Conservation (phyloP, 2,888 invertebrate species). For the Diabrotica balteata region DNA sequence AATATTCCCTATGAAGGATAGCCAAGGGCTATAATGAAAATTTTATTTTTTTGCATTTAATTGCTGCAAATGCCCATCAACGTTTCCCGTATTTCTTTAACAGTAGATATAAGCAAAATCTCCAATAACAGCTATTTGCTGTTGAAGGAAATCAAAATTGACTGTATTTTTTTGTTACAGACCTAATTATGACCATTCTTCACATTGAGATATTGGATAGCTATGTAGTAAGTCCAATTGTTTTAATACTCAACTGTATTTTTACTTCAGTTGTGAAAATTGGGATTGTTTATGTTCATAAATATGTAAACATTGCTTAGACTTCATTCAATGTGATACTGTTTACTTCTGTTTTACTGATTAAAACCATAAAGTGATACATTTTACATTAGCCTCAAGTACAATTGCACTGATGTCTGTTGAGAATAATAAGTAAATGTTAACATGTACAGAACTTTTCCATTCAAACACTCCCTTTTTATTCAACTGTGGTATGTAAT, state of each 20-base stretch:
- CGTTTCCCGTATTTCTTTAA: conserved; percentile 23
- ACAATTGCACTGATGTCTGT: too few species aligned
- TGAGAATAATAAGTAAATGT: too few species aligned
- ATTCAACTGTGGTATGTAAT: too few species aligned
- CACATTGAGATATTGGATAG: conserved; percentile 58
- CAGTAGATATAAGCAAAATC: conserved; percentile 7
- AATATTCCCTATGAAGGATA: conserved; percentile 38
- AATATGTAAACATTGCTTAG: conserved; percentile 10
- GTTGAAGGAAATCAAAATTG: conserved; percentile 11
- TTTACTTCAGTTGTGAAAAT: background rate
- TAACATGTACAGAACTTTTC: too few species aligned
- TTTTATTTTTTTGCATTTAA: conserved; percentile 40
- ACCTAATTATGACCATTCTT: conserved; percentile 55
- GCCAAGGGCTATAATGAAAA: conserved; percentile 52
- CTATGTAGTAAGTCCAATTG: conserved; percentile 67
- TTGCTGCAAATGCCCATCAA: conserved; percentile 36
- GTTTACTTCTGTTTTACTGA: too few species aligned
- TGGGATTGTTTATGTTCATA: background rate
- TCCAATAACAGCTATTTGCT: background rate
- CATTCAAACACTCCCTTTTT: too few species aligned
- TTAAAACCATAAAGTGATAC: too few species aligned
- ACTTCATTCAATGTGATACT: background rate
- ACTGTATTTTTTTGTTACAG: conserved; percentile 52
- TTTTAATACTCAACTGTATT: conserved; percentile 16
- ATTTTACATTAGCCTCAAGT: too few species aligned